These are phyloP conservation scores for Scaptomyza caliginosa DNA, from an alignment of 2,888 invertebrate species.

Conservation along the genomic window DNA sequence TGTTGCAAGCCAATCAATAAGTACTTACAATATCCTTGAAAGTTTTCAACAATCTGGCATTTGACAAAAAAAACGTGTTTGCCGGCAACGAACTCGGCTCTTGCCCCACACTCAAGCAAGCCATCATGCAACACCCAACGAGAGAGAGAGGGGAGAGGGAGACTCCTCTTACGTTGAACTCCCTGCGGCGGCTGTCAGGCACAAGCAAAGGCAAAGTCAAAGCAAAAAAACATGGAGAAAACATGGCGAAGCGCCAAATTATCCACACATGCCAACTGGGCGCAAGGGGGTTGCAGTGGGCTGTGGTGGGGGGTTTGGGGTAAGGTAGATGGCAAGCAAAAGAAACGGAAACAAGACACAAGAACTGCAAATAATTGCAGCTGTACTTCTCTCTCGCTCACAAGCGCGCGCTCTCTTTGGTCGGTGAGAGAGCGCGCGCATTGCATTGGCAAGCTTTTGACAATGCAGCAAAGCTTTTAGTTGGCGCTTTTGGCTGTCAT, in stretches of 20 bases:
- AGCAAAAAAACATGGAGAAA: slow-evolving; percentile 51
- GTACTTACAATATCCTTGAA: slow-evolving; percentile 3
- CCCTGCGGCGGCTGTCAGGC: slow-evolving; percentile 8
- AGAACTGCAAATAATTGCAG: slow-evolving; percentile 75
- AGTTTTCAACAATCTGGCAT: not conserved
- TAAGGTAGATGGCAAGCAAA: slow-evolving; percentile 34
- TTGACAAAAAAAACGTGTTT: slow-evolving; percentile 61
- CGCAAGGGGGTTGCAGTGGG: not conserved
- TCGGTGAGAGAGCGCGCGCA: slow-evolving; percentile 31
- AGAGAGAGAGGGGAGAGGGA: slow-evolving; percentile 14
- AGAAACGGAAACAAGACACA: slow-evolving; percentile 69
- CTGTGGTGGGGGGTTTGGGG: slow-evolving; percentile 2
- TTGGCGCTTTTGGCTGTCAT: slow-evolving; percentile 36
- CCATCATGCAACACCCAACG: slow-evolving; percentile 67
- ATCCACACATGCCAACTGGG: slow-evolving; percentile 71
- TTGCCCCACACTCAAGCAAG: slow-evolving; percentile 17
- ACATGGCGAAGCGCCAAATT: slow-evolving; percentile 82
- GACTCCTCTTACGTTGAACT: slow-evolving; percentile 35
- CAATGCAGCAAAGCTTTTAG: slow-evolving; percentile 66
- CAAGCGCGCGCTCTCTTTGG: slow-evolving; percentile 4
- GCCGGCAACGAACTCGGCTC: slow-evolving; percentile 63
- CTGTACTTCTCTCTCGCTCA: slow-evolving; percentile 41
- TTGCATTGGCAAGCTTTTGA: slow-evolving; percentile 66
- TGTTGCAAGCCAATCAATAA: too few relatives aligned
- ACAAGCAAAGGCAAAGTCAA: not conserved